These are phyloP conservation scores for Polydrusus pterygomalis DNA, from an alignment of 2,888 invertebrate genomes.

Conservation along the genomic window DNA sequence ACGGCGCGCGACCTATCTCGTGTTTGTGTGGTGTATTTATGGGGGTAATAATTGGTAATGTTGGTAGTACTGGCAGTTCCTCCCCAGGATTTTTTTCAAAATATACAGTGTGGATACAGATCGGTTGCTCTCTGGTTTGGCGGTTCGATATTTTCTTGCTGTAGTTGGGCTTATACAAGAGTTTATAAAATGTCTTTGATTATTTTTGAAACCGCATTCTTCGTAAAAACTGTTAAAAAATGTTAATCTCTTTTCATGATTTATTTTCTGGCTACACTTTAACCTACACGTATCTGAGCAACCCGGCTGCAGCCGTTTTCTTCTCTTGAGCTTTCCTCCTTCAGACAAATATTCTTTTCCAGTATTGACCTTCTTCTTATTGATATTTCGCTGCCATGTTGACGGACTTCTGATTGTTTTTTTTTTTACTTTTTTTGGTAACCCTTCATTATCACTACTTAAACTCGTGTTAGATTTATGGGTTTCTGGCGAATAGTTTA, in stretches of 20 bases:
- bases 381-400: not conserved
- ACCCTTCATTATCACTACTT: not conserved
- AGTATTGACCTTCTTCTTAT: slow-evolving; percentile 4
- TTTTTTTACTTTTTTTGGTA: slow-evolving; percentile 1
- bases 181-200: not conserved
- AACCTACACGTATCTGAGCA: not conserved
- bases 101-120: no score
- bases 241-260: not conserved
- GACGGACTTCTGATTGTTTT: not conserved
- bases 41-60: no score
- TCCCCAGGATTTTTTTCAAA: no score
- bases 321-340: not conserved
- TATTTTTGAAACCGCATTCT: not conserved
- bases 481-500: not conserved
- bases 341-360: slow-evolving; percentile 10
- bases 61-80: no score
- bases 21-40: no score
- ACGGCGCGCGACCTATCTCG: no score
- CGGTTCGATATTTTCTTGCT: not conserved
- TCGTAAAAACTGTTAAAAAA: not conserved
- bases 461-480: not conserved
- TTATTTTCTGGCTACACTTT: slow-evolving; percentile 1
- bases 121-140: not conserved
- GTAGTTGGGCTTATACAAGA: not conserved
- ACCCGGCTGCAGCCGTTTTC: not conserved